These are phyloP conservation scores for Myoxocephalus aenaeus DNA, from an alignment of 2,797 vertebrate genomes.

Conservation along the genomic window DNA sequence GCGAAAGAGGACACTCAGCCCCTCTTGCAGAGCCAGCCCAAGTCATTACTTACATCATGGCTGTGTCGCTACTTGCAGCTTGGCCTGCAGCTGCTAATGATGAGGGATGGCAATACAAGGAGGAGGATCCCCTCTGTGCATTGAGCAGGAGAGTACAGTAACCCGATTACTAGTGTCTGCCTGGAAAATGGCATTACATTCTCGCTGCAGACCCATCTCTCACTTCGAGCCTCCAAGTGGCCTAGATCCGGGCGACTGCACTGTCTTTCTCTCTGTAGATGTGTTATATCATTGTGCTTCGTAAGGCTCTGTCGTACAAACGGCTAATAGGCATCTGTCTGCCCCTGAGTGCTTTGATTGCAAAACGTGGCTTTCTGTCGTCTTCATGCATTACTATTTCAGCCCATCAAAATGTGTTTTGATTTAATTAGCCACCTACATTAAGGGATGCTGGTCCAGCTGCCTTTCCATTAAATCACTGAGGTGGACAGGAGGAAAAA, in stretches of 20 bases:
- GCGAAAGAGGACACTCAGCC: conserved; percentile 48
- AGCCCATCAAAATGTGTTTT: conserved; percentile 41
- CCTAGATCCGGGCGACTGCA: conserved; percentile 70
- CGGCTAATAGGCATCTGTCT: conserved; percentile 23
- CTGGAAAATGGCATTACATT: conserved; percentile 69
- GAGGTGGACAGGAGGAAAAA: conserved; percentile 27
- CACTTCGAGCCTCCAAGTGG: conserved; percentile 62
- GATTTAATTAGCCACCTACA: conserved; percentile 53
- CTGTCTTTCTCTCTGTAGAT: conserved; percentile 39
- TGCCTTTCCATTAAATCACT: conserved; percentile 31
- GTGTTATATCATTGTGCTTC: conserved; percentile 54
- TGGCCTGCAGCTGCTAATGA: conserved; percentile 73
- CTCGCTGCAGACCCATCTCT: conserved; percentile 57
- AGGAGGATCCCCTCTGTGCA: conserved; percentile 75
- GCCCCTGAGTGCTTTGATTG: conserved; percentile 50
- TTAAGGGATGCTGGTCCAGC: conserved; percentile 29
- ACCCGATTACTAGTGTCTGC: conserved; percentile 75
- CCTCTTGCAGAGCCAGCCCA: conserved; percentile 41
- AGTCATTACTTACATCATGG: conserved; percentile 67
- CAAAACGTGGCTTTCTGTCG: conserved; percentile 36
- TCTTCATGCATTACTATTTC: conserved; percentile 33
- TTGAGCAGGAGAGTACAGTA: conserved; percentile 71
- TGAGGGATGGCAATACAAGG: conserved; percentile 71
- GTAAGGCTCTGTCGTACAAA: conserved; percentile 33
- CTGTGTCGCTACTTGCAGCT: conserved; percentile 63